Percentiles rank a stretch among this genome's conserved stretches.
These are phyloP conservation scores for Cheilosia vernalis DNA, from an alignment of 2,888 invertebrate species.

Conservation along the genomic window DNA sequence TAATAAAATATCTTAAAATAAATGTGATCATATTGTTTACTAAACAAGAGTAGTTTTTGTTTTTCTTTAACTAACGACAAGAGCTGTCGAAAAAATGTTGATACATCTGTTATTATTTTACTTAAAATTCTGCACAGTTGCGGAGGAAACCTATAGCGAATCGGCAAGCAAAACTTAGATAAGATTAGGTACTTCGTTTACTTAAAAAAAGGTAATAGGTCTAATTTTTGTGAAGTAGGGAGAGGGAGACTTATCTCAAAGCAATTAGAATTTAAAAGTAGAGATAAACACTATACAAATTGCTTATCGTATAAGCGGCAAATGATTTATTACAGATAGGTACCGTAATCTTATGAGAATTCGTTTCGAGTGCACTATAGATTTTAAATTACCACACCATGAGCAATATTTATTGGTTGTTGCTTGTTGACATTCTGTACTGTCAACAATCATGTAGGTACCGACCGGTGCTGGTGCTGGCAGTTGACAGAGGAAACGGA, in stretches of 20 bases:
- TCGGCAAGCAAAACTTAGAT: neutral
- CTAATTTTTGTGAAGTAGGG: neutral
- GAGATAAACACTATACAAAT: neutral
- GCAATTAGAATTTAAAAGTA: neutral
- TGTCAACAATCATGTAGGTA: no score
- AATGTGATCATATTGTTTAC: constrained; percentile 41
- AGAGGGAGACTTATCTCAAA: neutral
- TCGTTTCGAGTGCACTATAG: neutral
- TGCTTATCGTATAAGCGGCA: neutral
- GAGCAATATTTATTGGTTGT: no score
- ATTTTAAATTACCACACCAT: no score
- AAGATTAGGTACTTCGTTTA: neutral
- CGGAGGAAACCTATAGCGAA: neutral
- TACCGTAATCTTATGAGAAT: neutral
- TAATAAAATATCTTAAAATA: constrained; percentile 30
- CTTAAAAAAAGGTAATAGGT: neutral
- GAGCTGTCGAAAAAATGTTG: neutral
- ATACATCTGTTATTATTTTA: neutral
- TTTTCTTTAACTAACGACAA: neutral
- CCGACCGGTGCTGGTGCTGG: no score
- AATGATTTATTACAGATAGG: neutral
- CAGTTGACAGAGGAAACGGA: no score
- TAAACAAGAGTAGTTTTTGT: neutral
- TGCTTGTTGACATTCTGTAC: no score
- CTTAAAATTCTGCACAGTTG: neutral